Conservation (phyloP, 1,140 invertebrate genomes). For the Stenopsyche tienmushanensis region DNA sequence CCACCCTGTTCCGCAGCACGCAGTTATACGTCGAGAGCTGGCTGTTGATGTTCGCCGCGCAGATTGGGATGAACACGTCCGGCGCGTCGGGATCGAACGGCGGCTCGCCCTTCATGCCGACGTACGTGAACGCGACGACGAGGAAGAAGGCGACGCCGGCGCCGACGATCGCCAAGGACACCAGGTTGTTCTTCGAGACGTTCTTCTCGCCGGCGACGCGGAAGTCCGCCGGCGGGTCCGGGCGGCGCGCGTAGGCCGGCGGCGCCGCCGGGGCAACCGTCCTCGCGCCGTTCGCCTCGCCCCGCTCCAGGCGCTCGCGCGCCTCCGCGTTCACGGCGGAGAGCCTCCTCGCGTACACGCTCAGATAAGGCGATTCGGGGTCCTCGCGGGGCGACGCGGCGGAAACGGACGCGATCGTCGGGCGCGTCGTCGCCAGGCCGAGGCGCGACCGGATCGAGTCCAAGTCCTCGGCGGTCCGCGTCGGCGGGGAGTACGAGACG, state of each 20-base stretch:
- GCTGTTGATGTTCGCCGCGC: constrained; percentile 51
- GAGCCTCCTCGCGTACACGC: constrained; percentile 64
- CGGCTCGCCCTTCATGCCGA: constrained; percentile 60
- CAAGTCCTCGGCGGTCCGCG: constrained; percentile 48
- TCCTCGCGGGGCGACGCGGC: constrained; percentile 49
- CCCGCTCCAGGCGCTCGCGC: constrained; percentile 44
- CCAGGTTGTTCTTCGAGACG: constrained; percentile 61
- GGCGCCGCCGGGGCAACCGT: constrained; percentile 31
- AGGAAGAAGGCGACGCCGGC: constrained; percentile 66
- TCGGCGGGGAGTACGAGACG: background rate
- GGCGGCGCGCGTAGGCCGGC: constrained; percentile 44
- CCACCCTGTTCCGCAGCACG: constrained; percentile 58
- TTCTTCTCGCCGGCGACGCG: constrained; percentile 53
- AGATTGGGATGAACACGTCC: constrained; percentile 59
- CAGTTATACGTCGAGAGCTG: constrained; percentile 61
- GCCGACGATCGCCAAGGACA: constrained; percentile 63
- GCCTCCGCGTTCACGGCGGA: constrained; percentile 57
- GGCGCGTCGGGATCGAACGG: constrained; percentile 52
- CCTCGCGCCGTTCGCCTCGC: constrained; percentile 51
- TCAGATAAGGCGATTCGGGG: constrained; percentile 65
- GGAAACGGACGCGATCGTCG: constrained; percentile 44
- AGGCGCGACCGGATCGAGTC: constrained; percentile 57
- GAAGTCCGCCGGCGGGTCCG: constrained; percentile 52
- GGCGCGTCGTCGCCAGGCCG: constrained; percentile 49
- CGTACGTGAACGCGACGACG: constrained; percentile 64